phyloP scores from a whole-genome alignment of 2,797 vertebrate genomes.

The Mustela erminea region DNA sequence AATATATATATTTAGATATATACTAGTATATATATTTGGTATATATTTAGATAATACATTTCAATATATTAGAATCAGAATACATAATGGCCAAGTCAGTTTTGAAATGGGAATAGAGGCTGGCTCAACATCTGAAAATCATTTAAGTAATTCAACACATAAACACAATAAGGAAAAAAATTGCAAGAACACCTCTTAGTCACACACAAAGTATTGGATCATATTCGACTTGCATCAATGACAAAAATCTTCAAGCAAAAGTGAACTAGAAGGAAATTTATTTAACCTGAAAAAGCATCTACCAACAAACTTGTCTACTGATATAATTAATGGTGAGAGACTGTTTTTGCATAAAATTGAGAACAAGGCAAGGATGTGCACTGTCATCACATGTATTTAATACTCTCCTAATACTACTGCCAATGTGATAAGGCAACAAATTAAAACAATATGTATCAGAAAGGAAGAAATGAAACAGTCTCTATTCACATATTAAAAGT shows the following conservation, averaged over 20 bases:
- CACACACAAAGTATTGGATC: background rate
- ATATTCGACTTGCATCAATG: background rate
- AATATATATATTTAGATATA: background rate
- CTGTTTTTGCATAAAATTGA: background rate
- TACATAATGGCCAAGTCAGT: background rate
- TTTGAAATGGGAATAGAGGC: background rate
- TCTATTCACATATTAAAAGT: background rate
- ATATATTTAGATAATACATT: background rate
- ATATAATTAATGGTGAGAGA: constrained; percentile 5
- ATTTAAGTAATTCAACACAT: background rate
- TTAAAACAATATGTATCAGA: background rate
- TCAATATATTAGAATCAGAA: background rate
- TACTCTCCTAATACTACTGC: background rate
- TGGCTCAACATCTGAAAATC: background rate
- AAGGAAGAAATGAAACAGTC: background rate
- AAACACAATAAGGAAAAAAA: background rate
- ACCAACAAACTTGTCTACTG: background rate
- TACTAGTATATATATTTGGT: background rate
- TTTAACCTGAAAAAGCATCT: background rate
- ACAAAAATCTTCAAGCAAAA: background rate
- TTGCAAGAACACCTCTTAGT: background rate
- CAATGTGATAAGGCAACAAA: background rate
- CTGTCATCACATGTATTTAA: background rate
- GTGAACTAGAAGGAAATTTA: background rate
- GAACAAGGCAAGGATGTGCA: background rate